Base-by-base conservation (phyloP, 1,140 invertebrate genomes). In the Latrodectus geometricus region DNA sequence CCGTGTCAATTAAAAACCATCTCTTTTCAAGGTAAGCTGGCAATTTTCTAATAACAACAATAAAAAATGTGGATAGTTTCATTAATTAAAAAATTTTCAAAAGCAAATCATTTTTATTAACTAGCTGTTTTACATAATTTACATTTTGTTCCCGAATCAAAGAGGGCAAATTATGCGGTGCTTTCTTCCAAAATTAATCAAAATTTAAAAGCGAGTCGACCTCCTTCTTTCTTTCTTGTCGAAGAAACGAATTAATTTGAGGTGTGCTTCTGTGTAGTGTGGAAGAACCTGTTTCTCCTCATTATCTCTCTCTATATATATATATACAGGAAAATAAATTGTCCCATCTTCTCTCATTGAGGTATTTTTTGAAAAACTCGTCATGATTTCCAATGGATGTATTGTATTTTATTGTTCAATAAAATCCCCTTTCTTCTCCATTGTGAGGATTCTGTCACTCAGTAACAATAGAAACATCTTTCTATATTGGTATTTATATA, bases 371-470 rank as follows among this genome's bases (percentile, higher is more conserved):
- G 20, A 72, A 81, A 81, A 81, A 72, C 50, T 68, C 20, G 21
- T 72, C 70, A 66, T 48, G 9, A 54, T 70, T n/a, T 52, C 70
- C 61, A 35, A 73, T 83, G 73, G 35, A n/a, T 83, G 72, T 83
- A 74, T 74, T 74, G 56, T 83, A 74, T 75, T 83, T 83, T 52
- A 83, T 83, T 83, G 80, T 83, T 83, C 80, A 83, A 83, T 83
- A 83, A 83, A 83, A 61, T 61, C 72, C 54, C 68, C 79, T 81
- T 81, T 70, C 66, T 81, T 81, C 68, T 61, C 54, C 54, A 14
- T 14, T 61, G 11, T 61, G 54, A 14, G 2, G 54, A 11, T 3
- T 61, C 54, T 35, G 35, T 35, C 35, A 35, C 35, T 35, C 35
- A 35, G 1, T 5, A 35, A 35, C 35, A 35, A 35, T 35, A 35